Evolutionary conservation across 2,888 invertebrate genomes (phyloP).

Genomic region (Protula sp.): DNA sequence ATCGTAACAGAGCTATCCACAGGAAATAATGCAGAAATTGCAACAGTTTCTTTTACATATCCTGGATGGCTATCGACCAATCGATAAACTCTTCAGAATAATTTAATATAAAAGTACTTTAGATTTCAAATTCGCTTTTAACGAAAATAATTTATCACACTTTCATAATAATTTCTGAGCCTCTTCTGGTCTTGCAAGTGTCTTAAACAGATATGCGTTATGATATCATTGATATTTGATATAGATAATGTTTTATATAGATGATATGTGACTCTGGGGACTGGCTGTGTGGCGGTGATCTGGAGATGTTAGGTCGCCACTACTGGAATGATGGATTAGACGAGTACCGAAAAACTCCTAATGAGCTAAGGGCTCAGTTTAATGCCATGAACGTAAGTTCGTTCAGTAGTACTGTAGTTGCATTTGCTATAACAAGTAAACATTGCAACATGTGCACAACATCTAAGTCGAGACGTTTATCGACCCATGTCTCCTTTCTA

Average conservation of each 20-base stretch:
- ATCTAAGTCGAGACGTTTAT: no score
- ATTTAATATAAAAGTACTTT: not conserved
- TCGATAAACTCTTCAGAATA: not conserved
- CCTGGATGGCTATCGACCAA: no score
- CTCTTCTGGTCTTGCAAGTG: no score
- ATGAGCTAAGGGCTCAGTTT: constrained; percentile 78
- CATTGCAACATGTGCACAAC: not conserved
- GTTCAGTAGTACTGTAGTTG: not conserved
- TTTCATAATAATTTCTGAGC: no score
- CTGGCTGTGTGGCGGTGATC: constrained; percentile 89
- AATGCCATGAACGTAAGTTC: constrained; percentile 50
- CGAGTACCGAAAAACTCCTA: constrained; percentile 86
- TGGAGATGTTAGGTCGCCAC: constrained; percentile 84
- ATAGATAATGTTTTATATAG: no score
- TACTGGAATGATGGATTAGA: constrained; percentile 93
- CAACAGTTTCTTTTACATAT: no score
- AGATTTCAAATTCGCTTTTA: not conserved
- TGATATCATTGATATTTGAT: no score
- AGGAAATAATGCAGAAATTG: no score
- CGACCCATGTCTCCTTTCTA: no score
- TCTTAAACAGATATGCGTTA: no score
- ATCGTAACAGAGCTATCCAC: no score
- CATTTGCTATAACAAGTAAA: not conserved
- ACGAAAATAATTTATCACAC: no score
- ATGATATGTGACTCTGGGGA: constrained; percentile 89